These are phyloP conservation scores for Ophioninae sp. DNA, from an alignment of 2,888 invertebrate species.

Conservation along the genomic window DNA sequence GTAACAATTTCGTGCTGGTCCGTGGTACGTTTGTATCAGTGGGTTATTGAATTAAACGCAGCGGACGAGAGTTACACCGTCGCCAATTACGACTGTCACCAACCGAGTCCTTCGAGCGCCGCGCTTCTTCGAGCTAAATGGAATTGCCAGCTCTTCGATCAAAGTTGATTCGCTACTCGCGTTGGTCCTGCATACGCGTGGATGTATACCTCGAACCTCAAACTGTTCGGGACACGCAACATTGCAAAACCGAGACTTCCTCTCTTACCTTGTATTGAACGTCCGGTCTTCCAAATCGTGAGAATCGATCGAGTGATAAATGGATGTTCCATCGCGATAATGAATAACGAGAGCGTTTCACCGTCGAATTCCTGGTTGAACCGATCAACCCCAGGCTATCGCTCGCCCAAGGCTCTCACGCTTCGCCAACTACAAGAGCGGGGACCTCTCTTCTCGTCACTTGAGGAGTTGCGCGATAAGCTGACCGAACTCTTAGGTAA, in stretches of 20 bases:
- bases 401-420: constrained; percentile 55
- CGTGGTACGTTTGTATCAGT: background rate
- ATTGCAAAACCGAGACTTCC: background rate
- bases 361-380: constrained; percentile 53
- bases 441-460: constrained; percentile 76
- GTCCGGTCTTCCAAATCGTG: background rate
- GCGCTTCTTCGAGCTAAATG: background rate
- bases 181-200: too few relatives aligned
- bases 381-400: constrained; percentile 53
- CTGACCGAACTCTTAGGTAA: constrained; percentile 78
- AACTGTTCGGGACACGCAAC: background rate
- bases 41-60: constrained; percentile 13
- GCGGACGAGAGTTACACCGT: constrained; percentile 3
- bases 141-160: background rate
- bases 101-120: constrained; percentile 4
- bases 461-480: constrained; percentile 78
- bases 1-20: constrained; percentile 19
- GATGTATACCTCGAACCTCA: background rate
- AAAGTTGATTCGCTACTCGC: too few relatives aligned
- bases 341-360: constrained; percentile 49
- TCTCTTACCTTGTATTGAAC: background rate
- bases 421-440: constrained; percentile 62
- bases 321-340: constrained; percentile 5
- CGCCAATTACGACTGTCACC: background rate
- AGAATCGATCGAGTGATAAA: constrained; percentile 4